These are phyloP conservation scores for Rallus limicola DNA, from an alignment of 2,113 vertebrate species.

Conservation along the genomic window DNA sequence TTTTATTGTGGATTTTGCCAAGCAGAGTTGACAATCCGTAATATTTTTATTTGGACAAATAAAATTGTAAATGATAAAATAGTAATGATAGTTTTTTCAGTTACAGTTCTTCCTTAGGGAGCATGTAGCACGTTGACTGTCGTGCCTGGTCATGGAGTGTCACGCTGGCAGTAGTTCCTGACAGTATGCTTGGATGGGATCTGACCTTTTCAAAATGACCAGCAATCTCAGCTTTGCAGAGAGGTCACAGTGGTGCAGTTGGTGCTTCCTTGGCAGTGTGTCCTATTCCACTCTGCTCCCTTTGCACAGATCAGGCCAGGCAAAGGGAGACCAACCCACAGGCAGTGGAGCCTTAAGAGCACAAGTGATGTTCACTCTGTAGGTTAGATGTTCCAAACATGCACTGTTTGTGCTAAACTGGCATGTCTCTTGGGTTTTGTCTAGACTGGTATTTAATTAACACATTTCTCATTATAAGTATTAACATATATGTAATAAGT, in stretches of 20 bases:
- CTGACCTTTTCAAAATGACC: neutral
- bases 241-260: neutral
- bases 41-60: neutral
- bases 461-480: neutral
- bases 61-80: neutral
- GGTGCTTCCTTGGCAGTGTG: conserved; percentile 13
- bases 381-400: neutral
- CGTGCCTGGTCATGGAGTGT: neutral
- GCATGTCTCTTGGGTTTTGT: neutral
- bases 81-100: neutral
- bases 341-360: neutral
- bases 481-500: neutral
- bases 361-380: neutral
- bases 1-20: neutral
- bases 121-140: neutral
- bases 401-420: neutral
- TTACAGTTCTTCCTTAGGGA: neutral
- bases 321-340: neutral
- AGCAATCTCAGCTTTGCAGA: neutral
- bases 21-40: neutral
- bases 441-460: neutral
- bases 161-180: neutral
- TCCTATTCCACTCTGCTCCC: neutral
- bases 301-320: neutral
- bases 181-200: neutral